These are phyloP conservation scores for Gari tellinella DNA, from an alignment of 2,888 invertebrate genomes.

Conservation along the genomic window DNA sequence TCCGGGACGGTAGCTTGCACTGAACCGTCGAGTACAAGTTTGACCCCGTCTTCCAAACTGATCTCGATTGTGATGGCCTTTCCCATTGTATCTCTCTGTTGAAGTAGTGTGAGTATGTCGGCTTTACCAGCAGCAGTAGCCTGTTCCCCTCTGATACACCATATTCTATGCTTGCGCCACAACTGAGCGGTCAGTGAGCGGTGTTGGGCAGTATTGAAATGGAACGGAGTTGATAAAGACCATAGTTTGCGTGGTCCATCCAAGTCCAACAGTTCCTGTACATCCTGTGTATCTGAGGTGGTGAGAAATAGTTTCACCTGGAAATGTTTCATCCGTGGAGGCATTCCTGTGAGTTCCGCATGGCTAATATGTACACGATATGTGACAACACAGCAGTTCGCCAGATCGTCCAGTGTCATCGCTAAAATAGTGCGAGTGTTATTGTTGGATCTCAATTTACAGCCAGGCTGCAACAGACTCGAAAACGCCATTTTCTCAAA, in stretches of 20 bases:
- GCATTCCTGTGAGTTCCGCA: constrained; percentile 25
- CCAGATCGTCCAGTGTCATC: constrained; percentile 39
- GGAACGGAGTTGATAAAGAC: constrained; percentile 30
- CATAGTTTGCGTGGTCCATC: constrained; percentile 33
- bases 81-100: constrained; percentile 19
- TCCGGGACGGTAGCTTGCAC: constrained; percentile 16
- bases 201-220: constrained; percentile 26
- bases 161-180: constrained; percentile 13
- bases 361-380: constrained; percentile 34
- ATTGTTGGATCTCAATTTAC: constrained; percentile 40
- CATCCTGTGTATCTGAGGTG: background rate
- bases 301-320: constrained; percentile 23
- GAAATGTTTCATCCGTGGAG: constrained; percentile 4
- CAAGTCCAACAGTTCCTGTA: constrained; percentile 31
- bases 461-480: constrained; percentile 42
- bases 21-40: constrained; percentile 21
- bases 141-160: constrained; percentile 23
- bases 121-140: constrained; percentile 23
- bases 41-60: constrained; percentile 5
- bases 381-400: constrained; percentile 34
- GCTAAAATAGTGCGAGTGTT: constrained; percentile 28
- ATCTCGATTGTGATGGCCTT: constrained; percentile 17
- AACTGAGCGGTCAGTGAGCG: constrained; percentile 20
- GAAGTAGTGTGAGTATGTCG: constrained; percentile 16
- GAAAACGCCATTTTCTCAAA: constrained; percentile 38